Evolutionary conservation across 1,140 invertebrate genomes (phyloP), one percentile per base, ranked within the genome.

Genomic region (Thereuonema tuberculata): DNA sequence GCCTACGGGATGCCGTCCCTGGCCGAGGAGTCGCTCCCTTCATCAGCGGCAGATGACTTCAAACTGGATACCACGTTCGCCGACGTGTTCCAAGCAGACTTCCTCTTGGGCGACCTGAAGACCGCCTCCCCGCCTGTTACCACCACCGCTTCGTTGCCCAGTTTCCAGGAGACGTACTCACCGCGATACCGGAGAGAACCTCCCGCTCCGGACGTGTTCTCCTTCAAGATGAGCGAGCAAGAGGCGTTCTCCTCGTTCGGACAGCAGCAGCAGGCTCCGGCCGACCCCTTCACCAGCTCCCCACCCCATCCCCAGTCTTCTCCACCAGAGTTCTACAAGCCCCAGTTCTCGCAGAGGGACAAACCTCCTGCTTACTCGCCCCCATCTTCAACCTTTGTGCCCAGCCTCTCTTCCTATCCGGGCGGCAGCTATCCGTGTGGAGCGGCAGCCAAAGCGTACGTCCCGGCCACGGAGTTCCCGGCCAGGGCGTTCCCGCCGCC

Each of bases 151-250:
- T 60, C 63, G 37, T 43, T 68, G n/a, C 67, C 67, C 15, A 66
- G 64, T 59, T 68, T 68, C 28, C 84, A 88, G 76, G 87, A 89
- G 73, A 89, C 85, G 26, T 89, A 89, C 71, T 86, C 84, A 29
- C 79, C 84, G 37, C 79, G 75, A 72, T 73, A 62, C 77, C 77
- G 66, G 74, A 77, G 72, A 76, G 82, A 68, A 72, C 79, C 63
- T 72, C 77, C 68, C 58, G 53, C 62, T 48, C n/a, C 63, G 58
- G 46, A 65, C 59, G 58, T 65, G 9, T 66, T 66, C 49, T 66
- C 63, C 31, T 17, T 9, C 31, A 37, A 37, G 31, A 5, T 37
- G 5, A 5, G 64, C 14, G 63, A 60, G 1, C 62, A 62, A 37
- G 31, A 37, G 17, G 15, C 61, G 63, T 1, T 65, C 67, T 66